Percentiles rank a stretch among this genome's conserved stretches.
phyloP scores from a whole-genome alignment of 2,888 invertebrate genomes.

The Volucella inanis region DNA sequence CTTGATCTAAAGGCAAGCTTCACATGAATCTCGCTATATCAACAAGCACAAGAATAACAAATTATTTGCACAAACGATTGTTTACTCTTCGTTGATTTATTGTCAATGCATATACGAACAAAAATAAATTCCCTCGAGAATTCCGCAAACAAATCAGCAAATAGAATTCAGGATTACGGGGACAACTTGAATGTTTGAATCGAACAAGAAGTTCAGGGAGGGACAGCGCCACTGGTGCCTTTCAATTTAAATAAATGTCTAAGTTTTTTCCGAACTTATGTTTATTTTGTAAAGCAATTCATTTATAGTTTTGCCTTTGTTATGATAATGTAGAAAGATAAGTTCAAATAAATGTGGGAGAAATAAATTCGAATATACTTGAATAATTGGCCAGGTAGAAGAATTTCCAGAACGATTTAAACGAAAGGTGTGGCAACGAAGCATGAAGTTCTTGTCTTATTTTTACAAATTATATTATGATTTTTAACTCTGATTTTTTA shows the following conservation, averaged over 20 bases:
- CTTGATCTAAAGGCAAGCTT: constrained; percentile 71
- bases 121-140: constrained; percentile 70
- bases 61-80: constrained; percentile 71
- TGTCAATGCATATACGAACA: constrained; percentile 66
- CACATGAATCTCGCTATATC: constrained; percentile 56
- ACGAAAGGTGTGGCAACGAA: too few relatives aligned
- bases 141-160: constrained; percentile 73
- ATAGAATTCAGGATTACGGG: constrained; percentile 69
- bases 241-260: constrained; percentile 51
- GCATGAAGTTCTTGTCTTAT: too few relatives aligned
- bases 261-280: constrained; percentile 39
- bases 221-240: constrained; percentile 16
- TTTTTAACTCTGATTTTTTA: too few relatives aligned
- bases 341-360: too few relatives aligned
- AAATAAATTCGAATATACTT: too few relatives aligned
- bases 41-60: constrained; percentile 58
- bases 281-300: constrained; percentile 27
- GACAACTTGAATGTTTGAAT: constrained; percentile 53
- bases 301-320: too few relatives aligned
- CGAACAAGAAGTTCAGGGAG: constrained; percentile 41
- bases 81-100: constrained; percentile 73
- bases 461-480: too few relatives aligned
- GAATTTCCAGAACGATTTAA: too few relatives aligned
- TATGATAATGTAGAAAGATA: too few relatives aligned
- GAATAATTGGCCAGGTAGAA: too few relatives aligned